phyloP scores from a whole-genome alignment of 2,113 vertebrate species.

The Empidonax alnorum region DNA sequence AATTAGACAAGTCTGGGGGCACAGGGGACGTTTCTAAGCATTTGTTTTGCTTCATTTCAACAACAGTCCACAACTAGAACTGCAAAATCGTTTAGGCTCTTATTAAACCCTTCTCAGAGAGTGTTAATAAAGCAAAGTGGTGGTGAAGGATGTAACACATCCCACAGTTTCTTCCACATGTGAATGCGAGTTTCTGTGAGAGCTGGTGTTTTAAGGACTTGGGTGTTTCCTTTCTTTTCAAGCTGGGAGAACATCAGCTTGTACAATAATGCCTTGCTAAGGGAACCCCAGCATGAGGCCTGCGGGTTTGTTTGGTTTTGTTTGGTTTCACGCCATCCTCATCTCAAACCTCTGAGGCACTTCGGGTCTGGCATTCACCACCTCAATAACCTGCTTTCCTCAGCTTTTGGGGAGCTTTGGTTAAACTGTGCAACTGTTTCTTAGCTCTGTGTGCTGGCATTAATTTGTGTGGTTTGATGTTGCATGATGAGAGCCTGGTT shows the following conservation, averaged over 20 bases:
- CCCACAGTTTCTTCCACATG: not conserved
- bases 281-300: not conserved
- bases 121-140: not conserved
- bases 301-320: not conserved
- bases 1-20: not conserved
- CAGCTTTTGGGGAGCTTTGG: not conserved
- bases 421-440: constrained; percentile 7
- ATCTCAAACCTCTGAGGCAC: not conserved
- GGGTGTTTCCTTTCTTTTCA: not conserved
- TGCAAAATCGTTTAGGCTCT: not conserved
- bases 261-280: not conserved
- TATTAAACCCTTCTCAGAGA: not conserved
- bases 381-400: not conserved
- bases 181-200: not conserved
- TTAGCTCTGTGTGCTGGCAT: not conserved
- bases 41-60: constrained; percentile 13
- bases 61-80: not conserved
- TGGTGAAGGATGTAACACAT: not conserved
- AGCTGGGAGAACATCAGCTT: not conserved
- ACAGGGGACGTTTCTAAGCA: not conserved
- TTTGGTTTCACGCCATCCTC: not conserved
- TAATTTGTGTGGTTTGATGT: not conserved
- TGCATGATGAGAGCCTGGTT: not conserved
- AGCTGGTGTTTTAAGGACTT: not conserved
- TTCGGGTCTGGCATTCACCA: not conserved